These are phyloP conservation scores for Sphaeramia orbicularis DNA, from an alignment of 2,797 vertebrate species.

Conservation along the genomic window DNA sequence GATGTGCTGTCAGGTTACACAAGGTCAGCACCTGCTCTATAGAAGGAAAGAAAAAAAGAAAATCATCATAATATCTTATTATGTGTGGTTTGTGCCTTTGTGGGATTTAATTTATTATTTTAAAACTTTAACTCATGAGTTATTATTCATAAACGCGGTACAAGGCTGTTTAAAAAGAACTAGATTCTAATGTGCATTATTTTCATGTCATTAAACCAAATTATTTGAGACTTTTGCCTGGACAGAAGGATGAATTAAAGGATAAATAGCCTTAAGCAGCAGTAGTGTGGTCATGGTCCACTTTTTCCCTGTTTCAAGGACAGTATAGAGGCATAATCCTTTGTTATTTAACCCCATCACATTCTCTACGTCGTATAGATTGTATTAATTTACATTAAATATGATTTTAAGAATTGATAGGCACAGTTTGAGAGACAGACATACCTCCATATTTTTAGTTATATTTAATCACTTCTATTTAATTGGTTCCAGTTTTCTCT, in stretches of 20 bases:
- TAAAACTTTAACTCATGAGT: constrained; percentile 30
- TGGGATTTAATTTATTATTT: constrained; percentile 7
- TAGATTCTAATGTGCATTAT: constrained; percentile 32
- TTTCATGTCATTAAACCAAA: constrained; percentile 35
- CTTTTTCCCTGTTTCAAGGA: neutral
- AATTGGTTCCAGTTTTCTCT: no score
- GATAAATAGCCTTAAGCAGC: neutral
- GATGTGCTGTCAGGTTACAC: constrained; percentile 5
- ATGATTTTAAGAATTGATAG: no score
- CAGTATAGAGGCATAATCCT: neutral
- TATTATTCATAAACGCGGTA: constrained; percentile 30
- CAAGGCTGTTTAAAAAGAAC: constrained; percentile 27
- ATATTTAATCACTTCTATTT: no score
- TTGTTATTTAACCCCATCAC: neutral
- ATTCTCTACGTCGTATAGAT: neutral
- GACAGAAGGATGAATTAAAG: constrained; percentile 15
- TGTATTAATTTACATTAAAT: no score
- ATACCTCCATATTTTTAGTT: no score
- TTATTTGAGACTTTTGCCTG: constrained; percentile 2
- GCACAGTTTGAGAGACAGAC: no score
- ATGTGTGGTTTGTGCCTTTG: neutral
- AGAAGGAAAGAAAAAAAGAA: constrained; percentile 5
- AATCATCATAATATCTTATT: constrained; percentile 30
- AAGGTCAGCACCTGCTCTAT: constrained; percentile 16
- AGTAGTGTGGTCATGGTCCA: constrained; percentile 1